A percentile compares a stretch with the other conserved stretches of the same genome.
phyloP scores from a whole-genome alignment of 2,797 vertebrate species.

The Oryzias sinensis region DNA sequence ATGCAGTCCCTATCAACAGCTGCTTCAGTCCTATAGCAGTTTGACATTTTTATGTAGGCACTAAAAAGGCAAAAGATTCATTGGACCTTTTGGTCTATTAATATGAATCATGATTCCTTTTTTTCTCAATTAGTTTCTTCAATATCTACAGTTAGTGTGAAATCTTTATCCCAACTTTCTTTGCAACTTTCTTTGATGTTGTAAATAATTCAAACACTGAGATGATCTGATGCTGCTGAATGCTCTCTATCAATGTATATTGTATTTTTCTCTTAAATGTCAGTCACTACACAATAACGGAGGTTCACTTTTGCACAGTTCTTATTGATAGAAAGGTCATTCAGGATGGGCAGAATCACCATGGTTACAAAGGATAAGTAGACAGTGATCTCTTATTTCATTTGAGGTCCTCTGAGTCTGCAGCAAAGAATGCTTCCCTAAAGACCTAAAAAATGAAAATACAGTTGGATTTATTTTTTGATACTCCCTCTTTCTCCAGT shows the following conservation, averaged over 20 bases:
- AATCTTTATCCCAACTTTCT: neutral
- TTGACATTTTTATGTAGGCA: no score
- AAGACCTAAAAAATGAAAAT: constrained; percentile 33
- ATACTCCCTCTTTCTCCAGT: constrained; percentile 4
- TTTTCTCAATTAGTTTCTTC: neutral
- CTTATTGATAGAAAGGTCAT: constrained; percentile 71
- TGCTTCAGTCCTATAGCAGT: no score
- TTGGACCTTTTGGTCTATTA: no score
- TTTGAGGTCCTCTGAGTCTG: constrained; percentile 19
- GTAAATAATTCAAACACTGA: neutral
- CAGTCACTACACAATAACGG: constrained; percentile 51
- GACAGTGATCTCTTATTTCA: constrained; percentile 31
- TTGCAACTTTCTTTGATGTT: neutral
- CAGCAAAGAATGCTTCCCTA: constrained; percentile 30
- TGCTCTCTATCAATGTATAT: constrained; percentile 24
- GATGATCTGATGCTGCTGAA: neutral
- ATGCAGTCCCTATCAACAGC: no score
- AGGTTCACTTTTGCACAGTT: constrained; percentile 37
- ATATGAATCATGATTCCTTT: neutral
- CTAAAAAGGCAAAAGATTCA: no score
- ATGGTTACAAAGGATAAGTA: constrained; percentile 53
- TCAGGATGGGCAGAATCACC: constrained; percentile 56
- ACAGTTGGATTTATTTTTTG: constrained; percentile 1
- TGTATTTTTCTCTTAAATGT: constrained; percentile 63
- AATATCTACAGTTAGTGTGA: neutral